phyloP scores from a whole-genome alignment of 2,797 vertebrate species.

The Cygnus olor region DNA sequence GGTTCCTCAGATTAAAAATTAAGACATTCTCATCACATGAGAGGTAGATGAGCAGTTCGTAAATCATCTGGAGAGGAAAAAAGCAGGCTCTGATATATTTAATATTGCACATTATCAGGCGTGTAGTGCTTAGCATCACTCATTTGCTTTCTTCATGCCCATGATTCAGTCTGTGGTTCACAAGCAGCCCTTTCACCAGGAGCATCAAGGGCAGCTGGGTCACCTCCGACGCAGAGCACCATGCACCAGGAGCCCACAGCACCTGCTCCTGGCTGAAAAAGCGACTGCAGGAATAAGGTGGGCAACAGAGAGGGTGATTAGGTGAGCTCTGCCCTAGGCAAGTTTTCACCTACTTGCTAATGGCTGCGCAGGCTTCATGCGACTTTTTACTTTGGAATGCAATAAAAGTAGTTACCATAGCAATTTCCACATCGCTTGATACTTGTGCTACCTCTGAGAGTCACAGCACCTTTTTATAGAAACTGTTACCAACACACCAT shows the following conservation, averaged over 20 bases:
- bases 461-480: slow-evolving; percentile 48
- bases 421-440: slow-evolving; percentile 57
- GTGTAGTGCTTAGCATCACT: not conserved
- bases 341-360: slow-evolving; percentile 16
- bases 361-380: not conserved
- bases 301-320: not conserved
- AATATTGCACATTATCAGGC: not conserved
- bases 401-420: slow-evolving; percentile 65
- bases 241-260: not conserved
- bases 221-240: not conserved
- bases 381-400: slow-evolving; percentile 33
- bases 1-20: not conserved
- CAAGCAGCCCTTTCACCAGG: not conserved
- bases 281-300: not conserved
- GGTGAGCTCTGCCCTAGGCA: not conserved
- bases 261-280: not conserved
- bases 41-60: not conserved
- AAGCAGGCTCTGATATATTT: not conserved
- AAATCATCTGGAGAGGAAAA: not conserved
- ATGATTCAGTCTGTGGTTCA: not conserved
- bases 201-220: not conserved
- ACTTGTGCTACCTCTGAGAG: slow-evolving; percentile 25
- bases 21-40: not conserved
- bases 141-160: not conserved
- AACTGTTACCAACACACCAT: slow-evolving; percentile 5